Conservation (phyloP, 2,797 vertebrate species). For the Cetoscarus ocellatus region DNA sequence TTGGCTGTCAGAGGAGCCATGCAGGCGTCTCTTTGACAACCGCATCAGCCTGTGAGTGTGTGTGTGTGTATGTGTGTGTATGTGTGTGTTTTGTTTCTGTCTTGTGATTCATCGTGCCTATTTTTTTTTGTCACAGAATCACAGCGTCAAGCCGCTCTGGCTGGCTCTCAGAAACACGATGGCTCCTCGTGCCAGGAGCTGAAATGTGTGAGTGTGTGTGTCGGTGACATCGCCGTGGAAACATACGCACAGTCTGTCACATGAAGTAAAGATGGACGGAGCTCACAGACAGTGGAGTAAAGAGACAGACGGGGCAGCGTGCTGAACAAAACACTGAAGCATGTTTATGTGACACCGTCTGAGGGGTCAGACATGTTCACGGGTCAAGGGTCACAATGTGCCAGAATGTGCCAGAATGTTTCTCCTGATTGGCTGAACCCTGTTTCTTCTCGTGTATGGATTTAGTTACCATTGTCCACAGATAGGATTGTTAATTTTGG, state of each 20-base stretch:
- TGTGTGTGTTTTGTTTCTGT: not conserved
- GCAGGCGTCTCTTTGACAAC: conserved; percentile 11
- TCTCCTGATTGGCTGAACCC: not conserved
- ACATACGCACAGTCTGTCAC: conserved; percentile 35
- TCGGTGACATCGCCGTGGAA: conserved; percentile 24
- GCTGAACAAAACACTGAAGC: not conserved
- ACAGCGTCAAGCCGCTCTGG: conserved; percentile 34
- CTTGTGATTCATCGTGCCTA: conserved; percentile 16
- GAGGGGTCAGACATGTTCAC: too few relatives aligned
- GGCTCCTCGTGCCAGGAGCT: conserved; percentile 31
- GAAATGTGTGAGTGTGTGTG: conserved; percentile 47
- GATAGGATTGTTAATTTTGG: too few relatives aligned
- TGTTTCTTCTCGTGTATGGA: not conserved
- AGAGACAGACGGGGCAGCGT: conserved; percentile 23
- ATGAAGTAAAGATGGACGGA: conserved; percentile 38
- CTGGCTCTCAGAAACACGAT: conserved; percentile 18
- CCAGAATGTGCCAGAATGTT: too few relatives aligned
- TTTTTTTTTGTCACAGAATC: conserved; percentile 18
- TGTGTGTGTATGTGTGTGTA: not conserved
- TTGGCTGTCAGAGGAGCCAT: conserved; percentile 44
- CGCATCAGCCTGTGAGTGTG: not conserved
- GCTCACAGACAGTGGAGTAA: conserved; percentile 1
- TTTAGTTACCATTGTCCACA: not conserved
- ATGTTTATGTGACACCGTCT: too few relatives aligned
- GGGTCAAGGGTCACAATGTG: too few relatives aligned